A percentile compares a stretch with the other conserved stretches of the same genome.
phyloP scores from a whole-genome alignment of 2,888 invertebrate species.

The Gymnocheta viridis region DNA sequence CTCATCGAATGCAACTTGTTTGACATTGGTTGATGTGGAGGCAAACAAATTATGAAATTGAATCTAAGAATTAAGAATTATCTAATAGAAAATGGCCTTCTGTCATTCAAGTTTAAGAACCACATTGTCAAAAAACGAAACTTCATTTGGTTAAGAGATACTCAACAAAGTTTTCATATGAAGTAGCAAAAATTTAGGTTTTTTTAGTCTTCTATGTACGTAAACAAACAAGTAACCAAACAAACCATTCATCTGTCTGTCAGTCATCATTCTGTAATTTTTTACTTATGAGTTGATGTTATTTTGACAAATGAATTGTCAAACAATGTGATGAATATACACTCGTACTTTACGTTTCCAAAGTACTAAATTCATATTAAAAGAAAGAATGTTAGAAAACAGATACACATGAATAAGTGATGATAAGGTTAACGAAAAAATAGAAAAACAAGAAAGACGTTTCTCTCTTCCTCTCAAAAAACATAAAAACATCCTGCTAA shows the following conservation, averaged over 20 bases:
- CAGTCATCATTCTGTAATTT: conserved; percentile 29
- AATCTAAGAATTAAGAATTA: no score
- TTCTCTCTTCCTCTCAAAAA: not conserved
- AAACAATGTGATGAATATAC: conserved; percentile 59
- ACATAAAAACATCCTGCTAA: not conserved
- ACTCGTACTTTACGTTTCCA: conserved; percentile 29
- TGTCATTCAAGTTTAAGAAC: conserved; percentile 1
- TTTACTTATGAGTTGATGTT: conserved; percentile 51
- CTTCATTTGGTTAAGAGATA: not conserved
- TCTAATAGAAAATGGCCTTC: no score
- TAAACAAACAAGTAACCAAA: not conserved
- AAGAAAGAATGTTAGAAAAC: not conserved
- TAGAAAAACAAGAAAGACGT: not conserved
- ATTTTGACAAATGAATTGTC: conserved; percentile 69
- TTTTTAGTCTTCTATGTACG: not conserved
- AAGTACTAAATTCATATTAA: not conserved
- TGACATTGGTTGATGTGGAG: no score
- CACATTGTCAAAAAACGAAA: not conserved
- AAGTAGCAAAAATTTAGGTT: not conserved
- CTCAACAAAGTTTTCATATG: not conserved
- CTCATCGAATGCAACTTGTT: no score
- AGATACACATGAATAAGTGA: conserved; percentile 19
- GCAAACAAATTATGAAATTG: no score
- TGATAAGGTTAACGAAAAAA: conserved; percentile 5
- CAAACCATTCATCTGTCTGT: conserved; percentile 22